These are phyloP conservation scores for Sapajus apella DNA, from an alignment of 2,113 vertebrate genomes.

Conservation along the genomic window DNA sequence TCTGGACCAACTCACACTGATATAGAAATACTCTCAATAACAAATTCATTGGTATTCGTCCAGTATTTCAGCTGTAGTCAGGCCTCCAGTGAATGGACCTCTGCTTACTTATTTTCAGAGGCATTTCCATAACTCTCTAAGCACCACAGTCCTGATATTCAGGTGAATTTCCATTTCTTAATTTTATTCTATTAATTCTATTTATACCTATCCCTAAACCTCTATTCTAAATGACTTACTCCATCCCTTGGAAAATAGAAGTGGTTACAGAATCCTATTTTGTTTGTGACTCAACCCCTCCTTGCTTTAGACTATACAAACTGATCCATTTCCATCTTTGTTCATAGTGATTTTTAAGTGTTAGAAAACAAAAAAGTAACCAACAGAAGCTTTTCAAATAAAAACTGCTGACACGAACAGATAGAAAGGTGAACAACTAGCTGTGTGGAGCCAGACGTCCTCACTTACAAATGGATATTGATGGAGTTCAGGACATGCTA, in stretches of 20 bases:
- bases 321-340: background rate
- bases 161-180: conserved; percentile 34
- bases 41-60: conserved; percentile 32
- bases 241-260: background rate
- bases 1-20: conserved; percentile 15
- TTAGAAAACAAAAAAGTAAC: background rate
- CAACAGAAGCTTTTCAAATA: background rate
- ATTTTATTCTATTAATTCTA: conserved; percentile 53
- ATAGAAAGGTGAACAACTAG: background rate
- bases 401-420: background rate
- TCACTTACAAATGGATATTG: background rate
- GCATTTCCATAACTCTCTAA: background rate
- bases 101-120: conserved; percentile 44
- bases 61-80: background rate
- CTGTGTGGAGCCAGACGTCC: background rate
- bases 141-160: background rate
- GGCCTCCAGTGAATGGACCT: background rate
- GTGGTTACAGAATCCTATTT: background rate
- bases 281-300: background rate
- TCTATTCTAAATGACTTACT: conserved; percentile 32
- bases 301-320: background rate
- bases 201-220: background rate
- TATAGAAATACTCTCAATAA: background rate
- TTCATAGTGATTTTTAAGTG: background rate
- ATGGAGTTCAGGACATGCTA: background rate